phyloP scores from a whole-genome alignment of 1,140 invertebrate genomes.

The Lysiphlebus fabarum region DNA sequence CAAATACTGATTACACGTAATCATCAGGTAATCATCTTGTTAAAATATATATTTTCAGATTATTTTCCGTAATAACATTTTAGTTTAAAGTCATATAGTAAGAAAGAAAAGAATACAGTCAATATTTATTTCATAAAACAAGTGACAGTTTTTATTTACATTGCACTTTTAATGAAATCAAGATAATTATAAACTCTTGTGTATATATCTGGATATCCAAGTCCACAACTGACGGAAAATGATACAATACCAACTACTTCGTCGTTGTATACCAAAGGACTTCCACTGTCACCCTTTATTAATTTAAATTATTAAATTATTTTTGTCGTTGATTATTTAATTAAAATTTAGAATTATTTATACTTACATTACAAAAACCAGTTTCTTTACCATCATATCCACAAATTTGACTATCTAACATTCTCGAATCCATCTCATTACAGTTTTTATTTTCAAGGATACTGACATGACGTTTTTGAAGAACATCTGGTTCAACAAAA shows the following conservation, averaged over 20 bases:
- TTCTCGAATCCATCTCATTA: constrained; percentile 16
- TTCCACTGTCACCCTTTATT: constrained; percentile 56
- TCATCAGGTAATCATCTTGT: no score
- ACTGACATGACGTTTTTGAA: constrained; percentile 19
- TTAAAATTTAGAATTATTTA: neutral
- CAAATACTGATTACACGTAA: no score
- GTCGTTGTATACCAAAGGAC: constrained; percentile 47
- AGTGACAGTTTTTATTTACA: no score
- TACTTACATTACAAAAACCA: constrained; percentile 27
- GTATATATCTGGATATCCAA: constrained; percentile 59
- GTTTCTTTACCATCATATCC: constrained; percentile 21
- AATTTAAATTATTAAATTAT: neutral
- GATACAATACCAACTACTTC: constrained; percentile 58
- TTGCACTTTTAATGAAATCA: constrained; percentile 38
- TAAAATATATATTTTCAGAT: no score
- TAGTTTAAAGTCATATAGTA: no score
- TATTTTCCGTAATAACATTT: no score
- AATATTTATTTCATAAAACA: no score
- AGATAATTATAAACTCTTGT: constrained; percentile 51
- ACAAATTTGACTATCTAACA: constrained; percentile 25
- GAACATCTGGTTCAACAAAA: constrained; percentile 11
- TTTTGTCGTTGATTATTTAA: neutral
- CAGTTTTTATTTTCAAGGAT: constrained; percentile 22
- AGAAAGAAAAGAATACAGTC: no score
- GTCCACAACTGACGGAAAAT: constrained; percentile 59